Evolutionary conservation across 2,888 invertebrate species (phyloP), one percentile per base, ranked within the genome.

Genomic region (Nymphalis c-album): DNA sequence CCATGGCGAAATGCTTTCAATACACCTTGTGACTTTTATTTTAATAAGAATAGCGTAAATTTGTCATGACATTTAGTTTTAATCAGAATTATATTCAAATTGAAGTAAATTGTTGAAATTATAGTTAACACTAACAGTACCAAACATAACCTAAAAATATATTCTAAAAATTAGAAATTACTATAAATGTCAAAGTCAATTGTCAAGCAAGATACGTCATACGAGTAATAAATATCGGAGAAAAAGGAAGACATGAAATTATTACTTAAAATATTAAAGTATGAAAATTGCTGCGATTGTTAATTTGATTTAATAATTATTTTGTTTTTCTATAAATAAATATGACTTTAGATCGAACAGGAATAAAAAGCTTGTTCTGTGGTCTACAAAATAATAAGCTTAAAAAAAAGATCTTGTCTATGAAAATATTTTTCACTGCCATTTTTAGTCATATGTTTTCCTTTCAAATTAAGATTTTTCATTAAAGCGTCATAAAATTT

Each of bases 371-470:
- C 13, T 18, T 40, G 26, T 20, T 6, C 57, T 40, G 47, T 22
- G 35, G 35, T 8, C 17, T 31, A 18, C 6, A 58, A 35, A 47
- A 51, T 51, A 20, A 16, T 16, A 22, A 45, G 3, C 40, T 40
- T 45, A 60, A 48, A 60, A 60, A 45, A 73, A 67, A 74, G 77
- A 77, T 76, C 73, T 75, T 85, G 82, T 90, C 87, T 91, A 88
- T 91, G 89, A 84, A 84, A 76, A 83, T 84, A 85, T 84, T 81
- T 85, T 88, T 83, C 83, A 82, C 83, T 84, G 85, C 85, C 86
- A 87, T 87, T 88, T 87, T 88, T 89, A 91, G 90, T 91, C 91
- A 92, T 90, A 83, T 89, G 85, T 77, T 86, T 85, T 86, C 85
- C 85, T 84, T 89, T 88, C 88, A 86, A 83, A 80, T 86, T 80